Evolutionary conservation across 2,113 vertebrate species (phyloP).

Genomic region (Gambusia holbrooki): DNA sequence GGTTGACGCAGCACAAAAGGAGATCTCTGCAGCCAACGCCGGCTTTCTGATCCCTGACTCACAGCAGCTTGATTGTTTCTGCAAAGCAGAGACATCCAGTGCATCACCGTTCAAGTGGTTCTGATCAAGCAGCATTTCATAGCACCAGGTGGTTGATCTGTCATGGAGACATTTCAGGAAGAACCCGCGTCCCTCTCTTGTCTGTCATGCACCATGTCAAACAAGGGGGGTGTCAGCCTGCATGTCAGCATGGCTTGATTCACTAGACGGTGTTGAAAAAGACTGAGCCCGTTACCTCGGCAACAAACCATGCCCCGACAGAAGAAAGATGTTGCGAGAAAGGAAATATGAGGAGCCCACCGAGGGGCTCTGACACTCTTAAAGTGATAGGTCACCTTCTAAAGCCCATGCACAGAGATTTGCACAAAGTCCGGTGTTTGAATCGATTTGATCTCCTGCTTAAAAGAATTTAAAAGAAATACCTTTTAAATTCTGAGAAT

Average conservation of each 20-base stretch:
- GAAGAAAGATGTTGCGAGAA: conserved; percentile 64
- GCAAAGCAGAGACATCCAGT: neutral
- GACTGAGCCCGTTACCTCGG: conserved; percentile 71
- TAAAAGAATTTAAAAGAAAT: neutral
- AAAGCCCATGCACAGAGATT: conserved; percentile 6
- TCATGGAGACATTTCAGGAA: conserved; percentile 27
- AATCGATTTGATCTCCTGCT: neutral
- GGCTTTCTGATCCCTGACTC: conserved; percentile 3
- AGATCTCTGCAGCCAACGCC: neutral
- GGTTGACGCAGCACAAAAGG: neutral
- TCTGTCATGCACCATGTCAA: conserved; percentile 24
- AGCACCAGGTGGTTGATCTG: conserved; percentile 30
- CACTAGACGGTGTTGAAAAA: conserved; percentile 57
- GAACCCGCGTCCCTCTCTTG: conserved; percentile 8
- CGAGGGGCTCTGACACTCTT: conserved; percentile 62
- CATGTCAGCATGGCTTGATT: conserved; percentile 59
- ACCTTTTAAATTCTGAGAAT: neutral
- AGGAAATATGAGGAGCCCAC: conserved; percentile 61
- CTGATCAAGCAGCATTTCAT: conserved; percentile 1
- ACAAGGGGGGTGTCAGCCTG: conserved; percentile 36
- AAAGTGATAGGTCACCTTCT: conserved; percentile 58
- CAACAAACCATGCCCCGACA: conserved; percentile 73
- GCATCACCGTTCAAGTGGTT: neutral
- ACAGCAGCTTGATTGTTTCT: neutral
- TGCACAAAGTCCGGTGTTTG: too few relatives aligned